Evolutionary conservation across 2,797 vertebrate genomes (phyloP).

Genomic region (Loriculus beryllinus): DNA sequence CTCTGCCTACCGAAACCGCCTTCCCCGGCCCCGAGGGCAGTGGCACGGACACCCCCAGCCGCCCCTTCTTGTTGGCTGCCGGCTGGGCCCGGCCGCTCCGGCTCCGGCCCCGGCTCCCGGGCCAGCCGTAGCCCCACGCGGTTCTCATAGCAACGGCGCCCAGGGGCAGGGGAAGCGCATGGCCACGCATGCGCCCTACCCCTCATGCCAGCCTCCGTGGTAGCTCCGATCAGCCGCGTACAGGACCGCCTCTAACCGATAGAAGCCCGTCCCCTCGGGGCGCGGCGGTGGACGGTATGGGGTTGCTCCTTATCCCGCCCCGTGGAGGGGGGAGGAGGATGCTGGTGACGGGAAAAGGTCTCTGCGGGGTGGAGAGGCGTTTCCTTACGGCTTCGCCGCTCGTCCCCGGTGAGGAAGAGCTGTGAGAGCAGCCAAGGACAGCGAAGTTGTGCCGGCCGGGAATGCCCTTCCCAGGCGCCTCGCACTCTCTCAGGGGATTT

Average conservation of each 20-base stretch:
- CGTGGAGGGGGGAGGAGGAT: fast-evolving
- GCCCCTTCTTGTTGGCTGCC: background rate
- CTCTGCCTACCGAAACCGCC: background rate
- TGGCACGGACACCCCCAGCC: fast-evolving
- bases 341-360: fast-evolving
- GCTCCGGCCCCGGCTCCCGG: background rate
- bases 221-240: fast-evolving
- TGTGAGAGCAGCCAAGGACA: fast-evolving
- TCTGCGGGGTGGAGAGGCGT: fast-evolving
- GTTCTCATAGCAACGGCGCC: background rate
- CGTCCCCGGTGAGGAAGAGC: background rate
- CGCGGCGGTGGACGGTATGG: fast-evolving
- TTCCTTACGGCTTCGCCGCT: no score
- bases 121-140: background rate
- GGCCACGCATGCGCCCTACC: background rate
- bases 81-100: background rate
- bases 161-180: background rate
- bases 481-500: background rate
- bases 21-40: background rate
- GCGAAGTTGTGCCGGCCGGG: fast-evolving
- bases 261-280: background rate
- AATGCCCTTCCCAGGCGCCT: fast-evolving
- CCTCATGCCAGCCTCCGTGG: background rate
- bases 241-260: background rate
- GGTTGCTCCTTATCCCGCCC: fast-evolving